phyloP scores from a whole-genome alignment of 2,888 invertebrate genomes.

The Listrodromus nycthemerus region DNA sequence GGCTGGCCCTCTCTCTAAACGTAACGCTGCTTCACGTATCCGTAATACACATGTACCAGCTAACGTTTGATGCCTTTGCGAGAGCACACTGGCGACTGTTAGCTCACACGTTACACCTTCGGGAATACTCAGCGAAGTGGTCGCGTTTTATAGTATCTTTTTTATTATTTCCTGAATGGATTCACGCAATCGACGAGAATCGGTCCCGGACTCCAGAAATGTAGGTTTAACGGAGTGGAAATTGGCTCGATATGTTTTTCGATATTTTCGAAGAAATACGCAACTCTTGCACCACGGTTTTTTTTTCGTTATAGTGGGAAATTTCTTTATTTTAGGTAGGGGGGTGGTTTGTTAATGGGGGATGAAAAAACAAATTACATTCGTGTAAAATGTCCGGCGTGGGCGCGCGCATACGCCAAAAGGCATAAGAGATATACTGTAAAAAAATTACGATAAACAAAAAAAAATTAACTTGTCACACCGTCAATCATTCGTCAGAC shows the following conservation, averaged over 20 bases:
- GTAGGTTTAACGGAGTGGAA: background rate
- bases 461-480: no score
- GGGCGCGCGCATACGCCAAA: no score
- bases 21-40: slow-evolving; percentile 34
- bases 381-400: no score
- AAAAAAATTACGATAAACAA: no score
- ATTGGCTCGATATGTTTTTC: background rate
- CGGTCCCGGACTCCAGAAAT: background rate
- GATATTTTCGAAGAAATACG: background rate
- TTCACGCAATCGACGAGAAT: background rate
- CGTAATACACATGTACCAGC: background rate
- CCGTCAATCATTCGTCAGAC: no score
- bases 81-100: background rate
- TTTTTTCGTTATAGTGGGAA: background rate
- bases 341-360: no score
- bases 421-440: no score
- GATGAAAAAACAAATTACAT: no score
- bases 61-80: slow-evolving; percentile 4
- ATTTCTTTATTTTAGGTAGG: background rate
- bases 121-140: background rate
- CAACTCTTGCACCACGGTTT: background rate
- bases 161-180: slow-evolving; percentile 10
- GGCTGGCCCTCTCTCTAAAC: slow-evolving; percentile 4
- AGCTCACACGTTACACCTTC: slow-evolving; percentile 12
- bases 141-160: background rate